Evolutionary conservation across 2,113 vertebrate species (phyloP).

Genomic region (Ochotona princeps): DNA sequence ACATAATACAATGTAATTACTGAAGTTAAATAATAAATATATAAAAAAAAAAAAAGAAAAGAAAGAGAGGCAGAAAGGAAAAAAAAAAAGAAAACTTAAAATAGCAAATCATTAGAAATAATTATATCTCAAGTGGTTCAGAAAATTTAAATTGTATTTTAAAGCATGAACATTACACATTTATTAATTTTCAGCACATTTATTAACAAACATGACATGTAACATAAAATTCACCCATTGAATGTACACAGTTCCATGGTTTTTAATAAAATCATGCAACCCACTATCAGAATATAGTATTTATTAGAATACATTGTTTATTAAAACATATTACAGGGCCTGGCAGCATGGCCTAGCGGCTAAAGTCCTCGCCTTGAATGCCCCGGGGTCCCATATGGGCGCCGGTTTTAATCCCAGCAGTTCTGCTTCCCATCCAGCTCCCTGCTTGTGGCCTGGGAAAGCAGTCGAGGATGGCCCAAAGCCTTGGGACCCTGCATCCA

Average conservation of each 20-base stretch:
- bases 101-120: not conserved
- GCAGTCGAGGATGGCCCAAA: too few relatives aligned
- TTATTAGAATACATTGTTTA: not conserved
- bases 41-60: too few relatives aligned
- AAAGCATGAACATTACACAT: not conserved
- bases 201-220: not conserved
- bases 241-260: not conserved
- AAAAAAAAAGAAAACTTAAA: not conserved
- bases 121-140: not conserved
- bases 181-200: conserved; percentile 1
- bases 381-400: too few relatives aligned
- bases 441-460: too few relatives aligned
- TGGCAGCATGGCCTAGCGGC: too few relatives aligned
- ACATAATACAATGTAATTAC: too few relatives aligned
- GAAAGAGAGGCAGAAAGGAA: too few relatives aligned
- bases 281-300: not conserved
- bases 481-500: too few relatives aligned
- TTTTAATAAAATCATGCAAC: not conserved
- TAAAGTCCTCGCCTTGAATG: too few relatives aligned
- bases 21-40: too few relatives aligned
- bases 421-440: too few relatives aligned
- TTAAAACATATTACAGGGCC: not conserved
- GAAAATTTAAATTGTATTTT: not conserved
- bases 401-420: too few relatives aligned
- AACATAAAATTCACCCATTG: not conserved